Evolutionary conservation across 2,797 vertebrate species (phyloP), one percentile per base, ranked within the genome.

Genomic region (Crenuchus spilurus): DNA sequence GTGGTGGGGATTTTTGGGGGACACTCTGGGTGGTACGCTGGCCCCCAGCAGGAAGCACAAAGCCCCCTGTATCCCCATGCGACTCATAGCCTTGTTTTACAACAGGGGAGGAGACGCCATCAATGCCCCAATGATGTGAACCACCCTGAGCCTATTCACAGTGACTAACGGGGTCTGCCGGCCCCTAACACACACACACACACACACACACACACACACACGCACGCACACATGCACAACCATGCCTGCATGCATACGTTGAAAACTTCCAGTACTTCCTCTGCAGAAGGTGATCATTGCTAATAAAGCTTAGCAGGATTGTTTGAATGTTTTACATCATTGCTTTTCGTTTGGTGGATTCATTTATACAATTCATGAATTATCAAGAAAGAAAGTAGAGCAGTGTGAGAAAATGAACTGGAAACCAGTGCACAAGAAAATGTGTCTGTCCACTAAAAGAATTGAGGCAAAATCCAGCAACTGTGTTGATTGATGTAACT

Each of bases 21-120:
- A 92, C 91, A 92, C 90, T 94, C 96, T 98, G 97, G 97, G 97
- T 99, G 97, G 97, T 94, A 98, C 94, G 88, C 94, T 89, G 92
- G 88, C 72, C 88, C 86, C 75, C 54, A 54, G 87, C 84, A 83
- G 87, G 78, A 85, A 87, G 31, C 90, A 98, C 96, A 98, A 98
- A 95, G 93, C 90, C 81, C 84, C 80, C 91, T 94, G 93, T 98
- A 96, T 99, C 95, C 91, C 88, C 81, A 65, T 76, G 89, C 89
- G 87, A 88, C 90, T 90, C 88, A 88, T 83, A 87, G 90, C 88
- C 92, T 93, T 94, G 96, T 97, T 97, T 97, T 97, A 98, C 97
- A 97, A 94, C 96, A 96, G 95, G 95, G 96, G 96, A 96, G 95
- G 96, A 94, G 92, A 92, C 42, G 82, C 88, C 80, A 87, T 96